Conservation (phyloP, 2,113 vertebrate species). For the Peromyscus leucopus region DNA sequence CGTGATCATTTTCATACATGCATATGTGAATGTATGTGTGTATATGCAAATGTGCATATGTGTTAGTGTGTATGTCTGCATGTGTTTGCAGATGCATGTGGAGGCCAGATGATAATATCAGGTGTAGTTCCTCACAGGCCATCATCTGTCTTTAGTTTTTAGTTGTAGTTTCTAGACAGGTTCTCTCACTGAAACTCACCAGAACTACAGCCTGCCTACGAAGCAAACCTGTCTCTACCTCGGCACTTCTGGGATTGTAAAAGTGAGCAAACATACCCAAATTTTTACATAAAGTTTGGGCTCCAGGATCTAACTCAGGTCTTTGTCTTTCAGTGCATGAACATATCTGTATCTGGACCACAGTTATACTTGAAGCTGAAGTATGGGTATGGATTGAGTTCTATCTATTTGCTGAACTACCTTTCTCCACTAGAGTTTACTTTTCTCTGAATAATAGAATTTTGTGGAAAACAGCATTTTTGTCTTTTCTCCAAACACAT, state of each 20-base stretch:
- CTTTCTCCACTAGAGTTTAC: not conserved
- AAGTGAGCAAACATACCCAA: not conserved
- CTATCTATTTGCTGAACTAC: not conserved
- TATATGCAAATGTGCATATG: not conserved
- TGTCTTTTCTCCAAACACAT: not conserved
- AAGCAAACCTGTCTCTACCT: not conserved
- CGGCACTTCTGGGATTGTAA: too few relatives aligned
- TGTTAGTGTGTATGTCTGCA: not conserved
- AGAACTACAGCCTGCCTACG: too few relatives aligned
- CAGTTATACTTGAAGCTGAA: not conserved
- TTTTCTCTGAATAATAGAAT: not conserved
- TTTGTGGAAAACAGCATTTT: not conserved
- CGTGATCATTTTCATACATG: not conserved
- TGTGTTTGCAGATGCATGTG: too few relatives aligned
- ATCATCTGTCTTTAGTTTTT: not conserved
- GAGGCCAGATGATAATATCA: not conserved
- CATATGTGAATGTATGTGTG: not conserved
- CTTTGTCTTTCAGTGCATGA: not conserved
- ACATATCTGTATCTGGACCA: not conserved
- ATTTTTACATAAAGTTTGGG: not conserved
- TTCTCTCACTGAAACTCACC: not conserved
- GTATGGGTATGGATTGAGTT: not conserved
- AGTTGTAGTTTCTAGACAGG: not conserved
- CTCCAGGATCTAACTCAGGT: not conserved
- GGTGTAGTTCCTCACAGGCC: not conserved